These are phyloP conservation scores for Alcis repandata DNA, from an alignment of 2,888 invertebrate genomes.

Conservation along the genomic window DNA sequence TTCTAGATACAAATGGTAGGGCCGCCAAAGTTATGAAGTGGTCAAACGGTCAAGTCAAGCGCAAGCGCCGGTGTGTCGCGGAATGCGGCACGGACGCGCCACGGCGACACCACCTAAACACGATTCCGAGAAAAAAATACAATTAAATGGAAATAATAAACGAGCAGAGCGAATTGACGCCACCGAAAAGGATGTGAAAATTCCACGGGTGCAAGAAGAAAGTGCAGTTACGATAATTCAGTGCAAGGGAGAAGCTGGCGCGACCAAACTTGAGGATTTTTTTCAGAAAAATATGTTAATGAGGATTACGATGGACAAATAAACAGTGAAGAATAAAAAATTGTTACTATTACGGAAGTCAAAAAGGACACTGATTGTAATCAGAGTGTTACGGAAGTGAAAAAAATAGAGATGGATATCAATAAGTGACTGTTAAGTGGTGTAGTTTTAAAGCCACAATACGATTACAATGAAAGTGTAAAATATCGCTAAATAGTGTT, in stretches of 20 bases:
- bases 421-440: not conserved
- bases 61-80: constrained; percentile 77
- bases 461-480: not conserved
- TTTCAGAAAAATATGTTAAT: not conserved
- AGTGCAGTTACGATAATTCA: constrained; percentile 14
- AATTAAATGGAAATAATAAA: constrained; percentile 64
- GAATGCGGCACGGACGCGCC: constrained; percentile 76
- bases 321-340: not conserved
- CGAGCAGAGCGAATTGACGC: constrained; percentile 54
- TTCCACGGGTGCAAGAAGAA: constrained; percentile 39
- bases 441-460: not conserved
- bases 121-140: constrained; percentile 69
- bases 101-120: constrained; percentile 69
- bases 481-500: not conserved
- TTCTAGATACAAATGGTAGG: constrained; percentile 49
- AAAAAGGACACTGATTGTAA: not conserved
- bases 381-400: not conserved
- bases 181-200: constrained; percentile 43
- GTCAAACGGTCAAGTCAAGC: constrained; percentile 67
- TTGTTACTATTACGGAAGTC: constrained; percentile 1
- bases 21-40: constrained; percentile 64
- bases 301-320: not conserved
- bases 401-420: not conserved
- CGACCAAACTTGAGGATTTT: not conserved
- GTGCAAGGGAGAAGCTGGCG: constrained; percentile 9